A percentile compares a stretch with the other conserved stretches of the same genome.
These are phyloP conservation scores for Caenorhabditis imperialis DNA, from an alignment of 2,888 invertebrate species.

Conservation along the genomic window DNA sequence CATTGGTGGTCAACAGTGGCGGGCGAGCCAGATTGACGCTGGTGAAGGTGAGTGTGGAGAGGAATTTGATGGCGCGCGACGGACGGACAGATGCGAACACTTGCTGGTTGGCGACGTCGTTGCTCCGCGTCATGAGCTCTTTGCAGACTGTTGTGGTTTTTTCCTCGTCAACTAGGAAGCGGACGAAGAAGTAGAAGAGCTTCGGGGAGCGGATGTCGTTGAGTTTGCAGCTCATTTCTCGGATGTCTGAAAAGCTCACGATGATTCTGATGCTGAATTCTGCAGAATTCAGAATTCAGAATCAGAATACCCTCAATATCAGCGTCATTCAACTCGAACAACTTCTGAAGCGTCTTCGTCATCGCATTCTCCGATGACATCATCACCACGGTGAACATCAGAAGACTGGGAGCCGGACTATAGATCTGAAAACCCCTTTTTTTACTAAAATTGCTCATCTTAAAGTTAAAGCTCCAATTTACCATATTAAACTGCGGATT, in stretches of 20 bases:
- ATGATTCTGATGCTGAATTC: too few relatives aligned
- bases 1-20: conserved; percentile 40
- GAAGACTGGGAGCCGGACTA: conserved; percentile 26
- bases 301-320: conserved; percentile 29
- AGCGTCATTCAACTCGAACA: conserved; percentile 26
- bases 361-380: conserved; percentile 32
- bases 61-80: conserved; percentile 32
- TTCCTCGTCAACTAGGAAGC: conserved; percentile 52
- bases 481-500: conserved; percentile 49
- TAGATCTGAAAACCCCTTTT: conserved; percentile 17
- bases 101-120: conserved; percentile 24
- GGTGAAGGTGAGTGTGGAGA: conserved; percentile 23
- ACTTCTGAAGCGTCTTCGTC: conserved; percentile 12
- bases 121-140: conserved; percentile 42
- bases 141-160: conserved; percentile 47
- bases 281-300: too few relatives aligned
- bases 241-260: conserved; percentile 17
- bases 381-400: conserved; percentile 35
- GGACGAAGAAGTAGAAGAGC: conserved; percentile 39
- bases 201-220: conserved; percentile 4
- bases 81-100: conserved; percentile 49
- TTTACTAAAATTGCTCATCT: neutral
- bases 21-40: conserved; percentile 22
- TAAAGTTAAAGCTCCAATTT: neutral
- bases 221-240: conserved; percentile 24